Evolutionary conservation across 2,888 invertebrate species (phyloP).

Genomic region (Linhomoeus sp.): DNA sequence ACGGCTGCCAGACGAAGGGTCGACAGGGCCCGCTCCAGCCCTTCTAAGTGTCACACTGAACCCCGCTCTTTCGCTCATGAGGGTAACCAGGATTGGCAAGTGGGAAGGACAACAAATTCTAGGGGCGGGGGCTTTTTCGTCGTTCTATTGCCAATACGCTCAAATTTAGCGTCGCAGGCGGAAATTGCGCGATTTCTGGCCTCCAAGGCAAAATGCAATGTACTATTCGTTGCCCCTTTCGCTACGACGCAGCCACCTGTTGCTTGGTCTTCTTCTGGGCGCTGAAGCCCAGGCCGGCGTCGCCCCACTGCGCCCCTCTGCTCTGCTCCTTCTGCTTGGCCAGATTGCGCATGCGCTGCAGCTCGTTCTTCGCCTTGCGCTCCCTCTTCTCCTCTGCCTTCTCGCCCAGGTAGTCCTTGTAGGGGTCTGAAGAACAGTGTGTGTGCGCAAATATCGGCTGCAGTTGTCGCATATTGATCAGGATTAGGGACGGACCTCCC

Average conservation of each 20-base stretch:
- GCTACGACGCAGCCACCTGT: conserved; percentile 11
- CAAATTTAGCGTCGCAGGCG: too few relatives aligned
- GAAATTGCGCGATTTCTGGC: too few relatives aligned
- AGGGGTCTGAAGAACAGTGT: conserved; percentile 31
- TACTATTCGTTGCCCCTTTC: too few relatives aligned
- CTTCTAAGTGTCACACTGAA: background rate
- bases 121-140: too few relatives aligned
- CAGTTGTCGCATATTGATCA: background rate
- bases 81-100: too few relatives aligned
- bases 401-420: conserved; percentile 73
- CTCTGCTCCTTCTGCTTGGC: background rate
- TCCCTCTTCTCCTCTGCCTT: conserved; percentile 60
- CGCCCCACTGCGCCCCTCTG: background rate
- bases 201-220: too few relatives aligned
- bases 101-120: too few relatives aligned
- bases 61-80: background rate
- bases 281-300: conserved; percentile 7
- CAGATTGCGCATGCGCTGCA: conserved; percentile 76
- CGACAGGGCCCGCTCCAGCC: background rate
- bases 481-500: conserved; percentile 19
- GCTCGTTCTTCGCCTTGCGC: conserved; percentile 80
- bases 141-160: too few relatives aligned
- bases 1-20: background rate
- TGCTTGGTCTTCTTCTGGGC: conserved; percentile 10
- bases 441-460: background rate